Conservation (phyloP, 2,113 vertebrate species). For the Nothoprocta perdicaria region DNA sequence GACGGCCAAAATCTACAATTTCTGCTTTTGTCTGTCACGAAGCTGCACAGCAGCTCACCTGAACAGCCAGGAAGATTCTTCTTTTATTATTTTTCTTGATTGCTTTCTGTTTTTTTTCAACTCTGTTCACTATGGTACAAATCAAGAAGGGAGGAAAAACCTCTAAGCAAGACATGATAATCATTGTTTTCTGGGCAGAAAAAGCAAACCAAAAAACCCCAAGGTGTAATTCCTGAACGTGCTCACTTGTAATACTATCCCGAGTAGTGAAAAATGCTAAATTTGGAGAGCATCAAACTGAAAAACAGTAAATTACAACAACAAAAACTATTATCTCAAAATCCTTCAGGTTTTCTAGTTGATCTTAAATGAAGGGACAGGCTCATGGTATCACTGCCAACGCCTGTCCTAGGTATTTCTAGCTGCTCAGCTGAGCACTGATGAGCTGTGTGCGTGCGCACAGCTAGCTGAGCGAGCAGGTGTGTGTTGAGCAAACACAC, state of each 20-base stretch:
- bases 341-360: not conserved
- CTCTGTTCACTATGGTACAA: not conserved
- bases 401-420: not conserved
- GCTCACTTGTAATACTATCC: not conserved
- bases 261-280: not conserved
- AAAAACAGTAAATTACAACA: not conserved
- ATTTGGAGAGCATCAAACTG: not conserved
- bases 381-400: not conserved
- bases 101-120: not conserved
- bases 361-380: not conserved
- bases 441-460: not conserved
- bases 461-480: not conserved
- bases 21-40: fast-evolving
- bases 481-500: not conserved
- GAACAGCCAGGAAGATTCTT: too few species aligned
- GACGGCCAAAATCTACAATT: fast-evolving
- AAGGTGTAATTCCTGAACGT: not conserved
- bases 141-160: too few species aligned
- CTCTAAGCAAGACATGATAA: fast-evolving
- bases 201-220: too few species aligned
- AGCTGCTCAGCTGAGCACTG: not conserved
- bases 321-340: not conserved
- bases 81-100: not conserved
- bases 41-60: not conserved
- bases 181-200: not conserved